phyloP scores from a whole-genome alignment of 2,797 vertebrate genomes.

The Lindbergichthys nudifrons region DNA sequence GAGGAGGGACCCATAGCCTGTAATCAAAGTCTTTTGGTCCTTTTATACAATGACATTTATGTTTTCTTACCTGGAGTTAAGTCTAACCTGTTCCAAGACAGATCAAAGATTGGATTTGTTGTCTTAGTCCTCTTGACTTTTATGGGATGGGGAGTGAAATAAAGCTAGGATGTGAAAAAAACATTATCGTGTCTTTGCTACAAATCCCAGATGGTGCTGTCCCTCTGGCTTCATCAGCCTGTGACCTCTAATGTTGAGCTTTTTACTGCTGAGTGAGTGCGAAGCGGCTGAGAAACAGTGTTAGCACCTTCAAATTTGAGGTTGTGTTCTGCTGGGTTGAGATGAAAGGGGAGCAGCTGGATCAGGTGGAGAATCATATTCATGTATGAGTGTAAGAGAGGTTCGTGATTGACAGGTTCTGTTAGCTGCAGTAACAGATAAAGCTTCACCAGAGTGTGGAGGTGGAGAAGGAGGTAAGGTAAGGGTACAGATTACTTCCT shows the following conservation, averaged over 20 bases:
- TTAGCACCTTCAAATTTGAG: slow-evolving; percentile 54
- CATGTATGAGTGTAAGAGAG: slow-evolving; percentile 14
- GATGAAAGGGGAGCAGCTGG: slow-evolving; percentile 31
- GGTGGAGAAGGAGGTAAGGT: slow-evolving; percentile 11
- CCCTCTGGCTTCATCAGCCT: slow-evolving; percentile 49
- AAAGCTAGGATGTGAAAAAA: slow-evolving; percentile 40
- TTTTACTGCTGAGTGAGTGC: slow-evolving; percentile 37
- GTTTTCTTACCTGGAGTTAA: slow-evolving; percentile 10
- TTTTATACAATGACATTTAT: not conserved
- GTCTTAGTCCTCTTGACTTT: slow-evolving; percentile 27
- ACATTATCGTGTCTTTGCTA: slow-evolving; percentile 13
- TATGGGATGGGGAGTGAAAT: slow-evolving; percentile 22
- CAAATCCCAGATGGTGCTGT: slow-evolving; percentile 57
- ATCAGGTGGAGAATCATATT: slow-evolving; percentile 28
- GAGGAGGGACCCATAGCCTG: not conserved
- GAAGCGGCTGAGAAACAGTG: slow-evolving; percentile 26
- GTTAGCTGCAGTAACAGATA: slow-evolving; percentile 6
- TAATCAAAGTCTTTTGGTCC: slow-evolving; percentile 14
- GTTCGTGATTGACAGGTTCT: slow-evolving; percentile 26
- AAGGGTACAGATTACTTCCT: slow-evolving; percentile 16
- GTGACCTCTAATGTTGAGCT: slow-evolving; percentile 55
- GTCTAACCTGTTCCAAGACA: slow-evolving; percentile 8
- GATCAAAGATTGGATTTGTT: slow-evolving; percentile 14
- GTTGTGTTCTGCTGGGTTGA: slow-evolving; percentile 28
- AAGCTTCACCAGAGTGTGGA: slow-evolving; percentile 6